Evolutionary conservation across 2,113 vertebrate species (phyloP).

Genomic region (Oncorhynchus tshawytscha): DNA sequence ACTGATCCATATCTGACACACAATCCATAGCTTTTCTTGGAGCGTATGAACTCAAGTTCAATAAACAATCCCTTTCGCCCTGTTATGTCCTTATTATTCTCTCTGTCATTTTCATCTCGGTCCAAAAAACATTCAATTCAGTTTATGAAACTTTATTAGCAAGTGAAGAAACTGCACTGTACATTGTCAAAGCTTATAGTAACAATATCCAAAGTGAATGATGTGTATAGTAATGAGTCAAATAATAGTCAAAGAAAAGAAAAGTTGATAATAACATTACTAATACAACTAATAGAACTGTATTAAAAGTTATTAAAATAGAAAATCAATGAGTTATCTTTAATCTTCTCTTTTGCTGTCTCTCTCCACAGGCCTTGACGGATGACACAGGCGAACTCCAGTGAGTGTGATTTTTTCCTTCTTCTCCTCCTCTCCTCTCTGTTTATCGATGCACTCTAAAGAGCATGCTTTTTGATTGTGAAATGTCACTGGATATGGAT

Average conservation of each 20-base stretch:
- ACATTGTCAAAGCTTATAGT: neutral
- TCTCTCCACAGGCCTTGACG: constrained; percentile 49
- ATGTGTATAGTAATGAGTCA: too few species aligned
- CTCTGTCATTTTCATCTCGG: neutral
- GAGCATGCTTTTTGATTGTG: constrained; percentile 3
- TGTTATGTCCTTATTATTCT: neutral
- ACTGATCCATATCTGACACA: constrained; percentile 10
- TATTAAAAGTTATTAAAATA: neutral
- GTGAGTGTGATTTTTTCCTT: constrained; percentile 58
- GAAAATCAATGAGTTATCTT: constrained; percentile 5
- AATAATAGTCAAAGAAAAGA: neutral
- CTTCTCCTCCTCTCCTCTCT: constrained; percentile 9
- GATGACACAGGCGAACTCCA: constrained; percentile 55
- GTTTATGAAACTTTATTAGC: neutral
- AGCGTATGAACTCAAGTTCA: neutral
- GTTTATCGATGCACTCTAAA: constrained; percentile 18
- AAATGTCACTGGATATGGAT: constrained; percentile 46
- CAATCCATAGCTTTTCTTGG: constrained; percentile 25
- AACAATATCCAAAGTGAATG: too few species aligned
- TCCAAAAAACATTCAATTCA: neutral
- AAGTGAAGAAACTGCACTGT: neutral
- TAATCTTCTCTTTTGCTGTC: constrained; percentile 19
- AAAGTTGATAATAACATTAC: neutral
- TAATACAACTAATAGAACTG: neutral
- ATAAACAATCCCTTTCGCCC: constrained; percentile 2